phyloP scores from a whole-genome alignment of 2,113 vertebrate genomes.

The Cheilinus undulatus region DNA sequence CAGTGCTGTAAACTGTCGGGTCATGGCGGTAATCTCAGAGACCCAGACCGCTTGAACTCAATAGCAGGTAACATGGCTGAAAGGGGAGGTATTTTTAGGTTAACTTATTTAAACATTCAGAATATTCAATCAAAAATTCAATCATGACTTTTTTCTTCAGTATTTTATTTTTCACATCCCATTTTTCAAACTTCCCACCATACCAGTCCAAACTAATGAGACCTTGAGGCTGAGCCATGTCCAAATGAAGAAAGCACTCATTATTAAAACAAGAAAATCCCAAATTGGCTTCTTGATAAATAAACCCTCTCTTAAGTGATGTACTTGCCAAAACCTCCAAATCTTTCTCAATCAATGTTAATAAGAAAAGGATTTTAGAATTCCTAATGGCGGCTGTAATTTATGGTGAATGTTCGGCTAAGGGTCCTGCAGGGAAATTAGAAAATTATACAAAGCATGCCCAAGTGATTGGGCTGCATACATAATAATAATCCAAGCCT shows the following conservation, averaged over 20 bases:
- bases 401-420: neutral
- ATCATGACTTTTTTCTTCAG: too few relatives aligned
- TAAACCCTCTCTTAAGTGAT: neutral
- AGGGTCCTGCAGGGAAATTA: constrained; percentile 17
- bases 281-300: neutral
- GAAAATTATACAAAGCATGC: constrained; percentile 38
- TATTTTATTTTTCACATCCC: neutral
- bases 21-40: neutral
- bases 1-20: neutral
- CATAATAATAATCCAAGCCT: constrained; percentile 17
- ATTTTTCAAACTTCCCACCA: neutral
- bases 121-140: too few relatives aligned
- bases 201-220: neutral
- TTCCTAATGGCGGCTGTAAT: neutral
- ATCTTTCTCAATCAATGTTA: neutral
- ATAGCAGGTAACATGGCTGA: too few relatives aligned
- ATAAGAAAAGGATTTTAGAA: constrained; percentile 24
- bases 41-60: neutral
- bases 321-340: neutral
- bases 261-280: neutral
- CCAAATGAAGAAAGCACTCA: neutral
- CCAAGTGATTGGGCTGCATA: constrained; percentile 20
- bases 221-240: neutral
- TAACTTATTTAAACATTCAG: too few relatives aligned
- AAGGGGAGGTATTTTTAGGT: neutral